Percentiles rank a stretch among this genome's conserved stretches.
phyloP scores from a whole-genome alignment of 2,797 vertebrate species.

The Amniataba percoides region DNA sequence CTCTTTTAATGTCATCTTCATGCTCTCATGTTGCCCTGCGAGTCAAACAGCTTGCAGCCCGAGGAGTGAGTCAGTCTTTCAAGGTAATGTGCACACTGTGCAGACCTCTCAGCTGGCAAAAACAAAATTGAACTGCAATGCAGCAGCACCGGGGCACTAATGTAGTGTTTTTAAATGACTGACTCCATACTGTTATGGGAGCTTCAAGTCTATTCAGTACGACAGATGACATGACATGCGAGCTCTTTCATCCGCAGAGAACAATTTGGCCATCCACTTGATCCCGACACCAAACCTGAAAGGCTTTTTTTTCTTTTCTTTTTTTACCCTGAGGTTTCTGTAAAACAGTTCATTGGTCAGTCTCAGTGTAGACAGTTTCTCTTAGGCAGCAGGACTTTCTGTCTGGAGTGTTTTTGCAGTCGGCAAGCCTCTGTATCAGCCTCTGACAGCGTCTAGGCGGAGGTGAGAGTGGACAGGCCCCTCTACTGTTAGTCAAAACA shows the following conservation, averaged over 20 bases:
- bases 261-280: conserved; percentile 41
- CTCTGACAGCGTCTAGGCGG: conserved; percentile 42
- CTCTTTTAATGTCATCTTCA: conserved; percentile 24
- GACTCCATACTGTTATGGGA: conserved; percentile 29
- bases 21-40: conserved; percentile 21
- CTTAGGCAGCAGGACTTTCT: conserved; percentile 22
- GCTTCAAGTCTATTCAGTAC: conserved; percentile 25
- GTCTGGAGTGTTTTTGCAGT: conserved; percentile 25
- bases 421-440: conserved; percentile 26
- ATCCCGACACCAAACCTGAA: conserved; percentile 34
- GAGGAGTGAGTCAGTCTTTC: conserved; percentile 55
- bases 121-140: conserved; percentile 59
- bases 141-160: conserved; percentile 37
- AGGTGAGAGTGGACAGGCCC: conserved; percentile 45
- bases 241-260: conserved; percentile 42
- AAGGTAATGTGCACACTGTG: conserved; percentile 40
- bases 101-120: conserved; percentile 45
- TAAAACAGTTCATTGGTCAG: conserved; percentile 32
- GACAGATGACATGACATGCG: conserved; percentile 37
- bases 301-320: neutral
- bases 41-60: conserved; percentile 37
- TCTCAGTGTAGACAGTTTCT: conserved; percentile 17
- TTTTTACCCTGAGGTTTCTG: neutral
- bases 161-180: conserved; percentile 52
- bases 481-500: conserved; percentile 43